Evolutionary conservation across 2,113 vertebrate species (phyloP), one percentile per base, ranked within the genome.

Genomic region (Pomatorhinus ruficollis): DNA sequence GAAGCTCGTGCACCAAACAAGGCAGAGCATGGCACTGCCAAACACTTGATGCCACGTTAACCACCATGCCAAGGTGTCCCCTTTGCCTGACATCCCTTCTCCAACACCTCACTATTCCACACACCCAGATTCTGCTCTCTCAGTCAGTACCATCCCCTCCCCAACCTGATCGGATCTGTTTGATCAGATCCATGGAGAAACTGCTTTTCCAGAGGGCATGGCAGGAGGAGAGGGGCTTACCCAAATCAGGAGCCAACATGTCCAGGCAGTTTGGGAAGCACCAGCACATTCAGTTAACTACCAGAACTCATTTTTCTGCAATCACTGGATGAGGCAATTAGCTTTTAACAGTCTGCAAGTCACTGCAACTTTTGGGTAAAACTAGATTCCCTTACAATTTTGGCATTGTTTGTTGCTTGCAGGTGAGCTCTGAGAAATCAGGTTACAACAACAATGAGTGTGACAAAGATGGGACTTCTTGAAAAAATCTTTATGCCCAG

Each of bases 51-150:
- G 25, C 49, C 44, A 5, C 4, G 0, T 40, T 6, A 70, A 24
- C 23, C 66, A 3, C 68, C 13, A 15, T 14, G 40, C 12, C 4
- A 6, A 52, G 27, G 10, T 0, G 1, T 42, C 25, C 8, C 2
- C 1, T 47, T 39, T 15, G 10, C 50, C 59, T 28, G 23, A 30
- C 14, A 37, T n/a, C n/a, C 10, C 11, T 35, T 21, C 49, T 24
- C 45, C 17, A 6, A 4, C 3, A 19, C 35, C 12, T 31, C 33
- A 6, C 61, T 14, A 65, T 77, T 21, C 37, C 27, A 33, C 18
- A 25, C 1, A 4, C 40, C 30, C 57, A 40, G 31, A 27, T 27
- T 65, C 15, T 13, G 30, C 15, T 2, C 44, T 39, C 44, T 25
- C 18, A 21, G n/a, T 30, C 10, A 21, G 33, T 18, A 21, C 64